A percentile compares a stretch with the other conserved stretches of the same genome.
phyloP scores from a whole-genome alignment of 2,888 invertebrate species.

The Schizaphis graminum region DNA sequence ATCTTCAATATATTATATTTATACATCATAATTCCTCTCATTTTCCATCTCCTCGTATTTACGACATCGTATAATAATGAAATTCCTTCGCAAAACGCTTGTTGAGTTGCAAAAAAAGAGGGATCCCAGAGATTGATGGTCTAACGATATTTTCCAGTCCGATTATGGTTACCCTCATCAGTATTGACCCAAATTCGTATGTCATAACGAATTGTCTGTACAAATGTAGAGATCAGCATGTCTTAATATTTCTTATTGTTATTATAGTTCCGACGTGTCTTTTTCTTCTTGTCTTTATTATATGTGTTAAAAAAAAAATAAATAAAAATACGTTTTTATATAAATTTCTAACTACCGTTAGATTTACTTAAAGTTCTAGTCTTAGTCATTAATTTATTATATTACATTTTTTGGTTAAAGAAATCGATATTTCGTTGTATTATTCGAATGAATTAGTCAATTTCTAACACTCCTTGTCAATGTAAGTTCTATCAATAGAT shows the following conservation, averaged over 20 bases:
- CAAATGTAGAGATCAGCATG: slow-evolving; percentile 27
- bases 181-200: slow-evolving; percentile 34
- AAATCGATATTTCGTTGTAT: neutral
- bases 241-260: slow-evolving; percentile 27
- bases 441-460: neutral
- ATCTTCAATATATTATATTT: slow-evolving; percentile 21
- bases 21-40: slow-evolving; percentile 26
- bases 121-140: slow-evolving; percentile 37
- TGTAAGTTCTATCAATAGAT: neutral
- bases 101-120: neutral
- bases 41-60: neutral
- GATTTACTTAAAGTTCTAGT: neutral
- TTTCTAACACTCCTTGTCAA: neutral
- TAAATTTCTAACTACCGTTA: neutral
- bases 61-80: slow-evolving; percentile 43
- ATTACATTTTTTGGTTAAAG: neutral
- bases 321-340: neutral
- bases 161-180: slow-evolving; percentile 31
- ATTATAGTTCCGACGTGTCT: neutral
- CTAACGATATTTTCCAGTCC: slow-evolving; percentile 29
- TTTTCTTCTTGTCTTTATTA: neutral
- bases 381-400: neutral
- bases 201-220: slow-evolving; percentile 45
- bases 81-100: slow-evolving; percentile 34
- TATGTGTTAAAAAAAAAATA: neutral